These are phyloP conservation scores for Corydoras sp. DNA, from an alignment of 2,113 vertebrate genomes.

Conservation along the genomic window DNA sequence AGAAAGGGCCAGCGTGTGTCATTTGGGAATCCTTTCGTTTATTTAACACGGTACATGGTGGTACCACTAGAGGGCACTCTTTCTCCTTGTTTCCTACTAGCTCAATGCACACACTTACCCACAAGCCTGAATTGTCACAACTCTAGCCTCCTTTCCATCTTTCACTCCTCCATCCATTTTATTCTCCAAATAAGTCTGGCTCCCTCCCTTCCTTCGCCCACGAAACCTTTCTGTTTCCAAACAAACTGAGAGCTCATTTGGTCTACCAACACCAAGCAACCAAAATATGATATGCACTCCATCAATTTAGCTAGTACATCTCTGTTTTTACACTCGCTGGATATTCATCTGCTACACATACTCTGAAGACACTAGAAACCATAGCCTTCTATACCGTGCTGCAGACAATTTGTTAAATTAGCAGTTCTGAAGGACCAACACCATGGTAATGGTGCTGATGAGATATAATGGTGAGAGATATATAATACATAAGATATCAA, in stretches of 20 bases:
- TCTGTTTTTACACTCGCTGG: too few species aligned
- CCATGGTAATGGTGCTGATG: too few species aligned
- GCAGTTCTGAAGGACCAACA: too few species aligned
- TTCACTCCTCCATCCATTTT: constrained; percentile 12
- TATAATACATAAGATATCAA: too few species aligned
- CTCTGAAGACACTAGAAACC: too few species aligned
- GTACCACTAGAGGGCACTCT: constrained; percentile 49
- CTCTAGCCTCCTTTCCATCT: not conserved
- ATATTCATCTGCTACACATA: too few species aligned
- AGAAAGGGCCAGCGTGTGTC: not conserved
- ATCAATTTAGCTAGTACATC: too few species aligned
- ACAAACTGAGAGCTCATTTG: not conserved
- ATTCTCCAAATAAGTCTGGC: constrained; percentile 1
- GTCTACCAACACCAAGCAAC: not conserved
- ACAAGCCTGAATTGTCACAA: constrained; percentile 15
- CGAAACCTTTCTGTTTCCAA: constrained; percentile 1
- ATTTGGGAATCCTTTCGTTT: too few species aligned
- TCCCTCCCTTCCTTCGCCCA: not conserved
- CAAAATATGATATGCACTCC: too few species aligned
- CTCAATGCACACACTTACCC: constrained; percentile 4
- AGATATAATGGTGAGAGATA: too few species aligned
- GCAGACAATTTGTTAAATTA: too few species aligned
- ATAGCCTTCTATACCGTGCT: too few species aligned
- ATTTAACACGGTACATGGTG: not conserved
- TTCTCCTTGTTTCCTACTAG: constrained; percentile 35